Conservation (phyloP, 2,888 invertebrate genomes). For the Dendrolimus pini region DNA sequence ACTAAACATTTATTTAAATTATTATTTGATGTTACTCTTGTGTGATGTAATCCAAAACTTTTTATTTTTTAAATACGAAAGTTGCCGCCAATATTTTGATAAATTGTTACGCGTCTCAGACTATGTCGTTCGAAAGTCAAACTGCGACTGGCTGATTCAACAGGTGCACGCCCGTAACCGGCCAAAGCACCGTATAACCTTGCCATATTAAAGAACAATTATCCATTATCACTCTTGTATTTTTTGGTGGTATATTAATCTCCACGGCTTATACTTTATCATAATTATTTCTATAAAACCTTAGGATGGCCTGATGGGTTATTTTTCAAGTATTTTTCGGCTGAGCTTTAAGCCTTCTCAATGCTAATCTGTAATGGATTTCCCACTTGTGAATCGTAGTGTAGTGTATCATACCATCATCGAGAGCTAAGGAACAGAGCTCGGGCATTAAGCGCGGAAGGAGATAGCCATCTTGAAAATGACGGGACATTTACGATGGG, state of each 20-base stretch:
- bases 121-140: constrained; percentile 64
- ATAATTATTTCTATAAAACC: no score
- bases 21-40: constrained; percentile 7
- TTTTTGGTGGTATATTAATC: constrained; percentile 6
- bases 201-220: constrained; percentile 32
- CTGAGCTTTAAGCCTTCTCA: no score
- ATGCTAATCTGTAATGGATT: no score
- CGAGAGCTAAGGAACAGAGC: no score
- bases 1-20: constrained; percentile 2
- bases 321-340: no score
- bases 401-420: no score
- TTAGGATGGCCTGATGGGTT: no score
- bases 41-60: not conserved
- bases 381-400: no score
- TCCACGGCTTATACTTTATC: constrained; percentile 12
- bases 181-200: constrained; percentile 38
- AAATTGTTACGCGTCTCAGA: constrained; percentile 33
- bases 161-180: constrained; percentile 40
- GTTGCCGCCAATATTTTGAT: constrained; percentile 26
- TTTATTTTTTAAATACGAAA: constrained; percentile 5
- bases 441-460: no score
- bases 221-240: constrained; percentile 22
- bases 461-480: no score
- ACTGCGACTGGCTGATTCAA: constrained; percentile 45
- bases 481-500: no score